Base-by-base conservation (phyloP, 23 tunicate genomes). In the Halocynthia aurantium region DNA sequence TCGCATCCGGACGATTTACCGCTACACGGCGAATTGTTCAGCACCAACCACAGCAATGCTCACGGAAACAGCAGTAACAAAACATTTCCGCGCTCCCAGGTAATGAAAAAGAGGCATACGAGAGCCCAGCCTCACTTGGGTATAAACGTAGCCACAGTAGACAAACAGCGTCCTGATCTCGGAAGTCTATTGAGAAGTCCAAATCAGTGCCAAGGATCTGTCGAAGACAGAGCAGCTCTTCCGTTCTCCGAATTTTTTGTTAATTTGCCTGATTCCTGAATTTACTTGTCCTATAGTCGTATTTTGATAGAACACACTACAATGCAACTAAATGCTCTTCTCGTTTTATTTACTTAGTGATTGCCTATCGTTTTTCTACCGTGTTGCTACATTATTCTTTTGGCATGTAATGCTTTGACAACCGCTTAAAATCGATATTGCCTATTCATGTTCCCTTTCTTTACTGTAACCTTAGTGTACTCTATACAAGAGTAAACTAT, bases 231-330 rank as follows among this genome's bases (percentile, higher is more conserved):
- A 10, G 62, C 86, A 12, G 77, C 74, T 9, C 69, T 87, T 6
- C 93, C 93, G 19, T 87, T 87, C 81, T 87, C 93, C 19, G 93
- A 86, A 75, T 86, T 56, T 81, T 87, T 87, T 70, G 93, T 87
- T 18, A 77, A 87, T 76, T 84, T 87, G 10, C 93, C 93, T 19
- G 75, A 77, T 70, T 67, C 83, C 7, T 87, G 55, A 51, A 17
- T 71, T 6, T 10, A 5, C 31, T 11, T 10, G 19, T 20, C 31
- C 63, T 58, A 5, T 58, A 58, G 17, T 58, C 17, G 4, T 58
- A 31, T 31, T 31, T 31, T 31, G 44, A 31, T 31, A 31, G 44
- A 31, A 31, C 44, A 31, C 44, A 31, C 44, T 31, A 31, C 44
- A 31, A 31, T 31, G 44, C 44, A 31, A 31, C 44, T 31, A 0